Percentiles rank a stretch among this genome's conserved stretches.
phyloP scores from a whole-genome alignment of 2,888 invertebrate genomes.

The Agrotis segetum region DNA sequence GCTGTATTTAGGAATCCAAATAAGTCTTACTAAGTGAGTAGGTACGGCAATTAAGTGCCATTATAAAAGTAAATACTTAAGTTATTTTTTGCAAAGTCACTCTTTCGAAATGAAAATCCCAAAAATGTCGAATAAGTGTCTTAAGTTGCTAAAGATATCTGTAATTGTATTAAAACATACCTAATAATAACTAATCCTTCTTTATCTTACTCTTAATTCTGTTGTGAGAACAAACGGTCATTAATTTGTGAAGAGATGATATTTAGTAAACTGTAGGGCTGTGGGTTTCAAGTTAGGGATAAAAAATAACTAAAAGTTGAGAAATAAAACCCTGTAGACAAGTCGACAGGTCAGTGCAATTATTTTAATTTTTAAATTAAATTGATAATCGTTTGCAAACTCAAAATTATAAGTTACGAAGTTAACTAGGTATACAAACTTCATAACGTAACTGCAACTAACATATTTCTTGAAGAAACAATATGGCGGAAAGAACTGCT shows the following conservation, averaged over 20 bases:
- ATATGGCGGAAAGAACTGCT: background rate
- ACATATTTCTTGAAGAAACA: background rate
- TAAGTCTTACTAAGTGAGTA: background rate
- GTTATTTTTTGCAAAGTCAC: background rate
- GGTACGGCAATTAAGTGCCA: background rate
- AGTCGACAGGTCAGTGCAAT: too few relatives aligned
- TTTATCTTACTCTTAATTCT: slow-evolving; percentile 22
- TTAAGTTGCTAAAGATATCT: slow-evolving; percentile 9
- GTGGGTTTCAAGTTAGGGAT: background rate
- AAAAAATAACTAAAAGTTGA: background rate
- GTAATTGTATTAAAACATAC: background rate
- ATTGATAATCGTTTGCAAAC: background rate
- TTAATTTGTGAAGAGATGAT: slow-evolving; percentile 15
- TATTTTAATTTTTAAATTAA: background rate
- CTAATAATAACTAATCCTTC: slow-evolving; percentile 18
- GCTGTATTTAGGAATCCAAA: background rate
- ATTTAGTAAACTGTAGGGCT: slow-evolving; percentile 21
- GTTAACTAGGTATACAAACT: background rate
- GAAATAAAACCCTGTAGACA: background rate
- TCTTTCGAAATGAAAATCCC: slow-evolving; percentile 1
- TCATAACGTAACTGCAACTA: background rate
- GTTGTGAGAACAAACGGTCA: slow-evolving; percentile 21
- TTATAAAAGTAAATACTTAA: background rate
- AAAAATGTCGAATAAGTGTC: background rate
- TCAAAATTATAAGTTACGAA: background rate